Conservation (phyloP, 2,797 vertebrate genomes). For the Hyperoplus lanceolatus region DNA sequence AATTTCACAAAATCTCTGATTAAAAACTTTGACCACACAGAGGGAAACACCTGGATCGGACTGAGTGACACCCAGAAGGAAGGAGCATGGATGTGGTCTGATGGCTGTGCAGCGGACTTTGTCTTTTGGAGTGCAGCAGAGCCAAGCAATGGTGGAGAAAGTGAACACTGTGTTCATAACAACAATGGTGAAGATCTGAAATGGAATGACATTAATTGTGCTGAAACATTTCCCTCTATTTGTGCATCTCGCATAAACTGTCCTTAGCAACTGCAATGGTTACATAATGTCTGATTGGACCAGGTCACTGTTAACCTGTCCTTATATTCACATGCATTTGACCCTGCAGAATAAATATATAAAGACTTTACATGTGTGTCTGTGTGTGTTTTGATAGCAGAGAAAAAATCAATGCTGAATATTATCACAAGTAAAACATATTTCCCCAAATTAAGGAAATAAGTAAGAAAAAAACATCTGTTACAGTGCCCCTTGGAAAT, state of each 20-base stretch:
- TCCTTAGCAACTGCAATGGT: background rate
- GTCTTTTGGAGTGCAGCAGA: background rate
- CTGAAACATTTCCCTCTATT: background rate
- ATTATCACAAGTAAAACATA: too few species aligned
- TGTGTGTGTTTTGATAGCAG: too few species aligned
- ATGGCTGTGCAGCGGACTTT: background rate
- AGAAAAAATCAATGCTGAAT: too few species aligned
- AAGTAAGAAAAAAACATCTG: too few species aligned
- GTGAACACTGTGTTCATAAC: background rate
- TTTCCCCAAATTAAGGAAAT: too few species aligned
- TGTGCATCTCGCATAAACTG: background rate
- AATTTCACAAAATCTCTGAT: slow-evolving; percentile 31
- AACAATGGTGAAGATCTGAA: background rate
- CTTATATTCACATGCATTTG: too few species aligned
- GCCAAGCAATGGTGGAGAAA: background rate
- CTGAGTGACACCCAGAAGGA: slow-evolving; percentile 14
- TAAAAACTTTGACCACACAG: slow-evolving; percentile 4
- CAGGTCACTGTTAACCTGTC: too few species aligned
- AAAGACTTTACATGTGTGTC: too few species aligned
- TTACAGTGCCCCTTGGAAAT: too few species aligned
- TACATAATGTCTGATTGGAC: background rate
- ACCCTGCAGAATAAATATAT: too few species aligned
- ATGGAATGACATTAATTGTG: background rate
- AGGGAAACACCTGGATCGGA: background rate
- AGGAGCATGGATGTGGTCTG: background rate